Base-by-base conservation (phyloP, 2,888 invertebrate genomes). In the Agrenia bidenticulata region DNA sequence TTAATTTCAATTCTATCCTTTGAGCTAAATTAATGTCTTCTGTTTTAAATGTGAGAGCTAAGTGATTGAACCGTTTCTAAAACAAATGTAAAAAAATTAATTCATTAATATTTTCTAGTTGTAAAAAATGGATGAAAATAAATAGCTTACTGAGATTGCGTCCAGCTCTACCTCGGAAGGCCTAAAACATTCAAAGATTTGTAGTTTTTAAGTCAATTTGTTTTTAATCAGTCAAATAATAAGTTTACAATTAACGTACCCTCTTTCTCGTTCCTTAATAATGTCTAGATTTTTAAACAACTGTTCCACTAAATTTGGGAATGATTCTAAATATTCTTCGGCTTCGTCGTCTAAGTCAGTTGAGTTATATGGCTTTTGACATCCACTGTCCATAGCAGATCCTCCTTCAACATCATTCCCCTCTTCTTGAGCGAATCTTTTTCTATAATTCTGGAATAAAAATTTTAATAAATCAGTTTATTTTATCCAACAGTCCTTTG, bases 311-410 rank as follows among this genome's bases (percentile, higher is more conserved):
- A 75, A 61, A 11, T 60, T 61, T n/a, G 76, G 74, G 45, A 73
- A 73, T 15, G 49, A 64, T 53, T 75, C 76, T 55, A 69, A 71
- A 67, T 70, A 72, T 64, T 64, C 58, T 56, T 75, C 76, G 13
- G 76, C 74, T 49, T 73, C 72, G 41, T 75, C 74, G 37, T 76
- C 76, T 24, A 72, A 60, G 61, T 70, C 72, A 17, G 42, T 54
- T 24, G 55, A 53, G 11, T 57, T 63, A 1, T 57, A 63, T 9
- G 42, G 41, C 11, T 51, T 57, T 17, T 63, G 56, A 17, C 32
- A 39, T 15, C 61, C 69, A 7, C 63, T 64, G 21, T 70, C 71
- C 11, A 58, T 60, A 4, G 54, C 63, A 7, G 62, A 61, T 24
- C 63, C 66, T 0, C 66, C 66, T 51, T 72, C 73, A 17, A 71